phyloP scores from a whole-genome alignment of 2,113 vertebrate genomes.

The Apeltes quadracus region DNA sequence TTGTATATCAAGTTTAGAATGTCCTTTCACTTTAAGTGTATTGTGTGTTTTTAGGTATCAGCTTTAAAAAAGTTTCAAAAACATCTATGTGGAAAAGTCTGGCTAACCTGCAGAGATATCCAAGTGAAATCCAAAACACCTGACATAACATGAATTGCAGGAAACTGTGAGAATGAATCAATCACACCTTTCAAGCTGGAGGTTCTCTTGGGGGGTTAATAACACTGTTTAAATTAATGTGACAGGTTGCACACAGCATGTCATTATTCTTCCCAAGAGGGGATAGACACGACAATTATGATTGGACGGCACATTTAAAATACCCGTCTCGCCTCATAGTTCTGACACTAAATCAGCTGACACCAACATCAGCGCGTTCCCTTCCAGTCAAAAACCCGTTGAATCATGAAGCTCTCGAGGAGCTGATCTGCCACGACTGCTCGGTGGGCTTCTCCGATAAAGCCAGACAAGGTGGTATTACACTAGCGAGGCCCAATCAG shows the following conservation, averaged over 20 bases:
- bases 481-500: slow-evolving; percentile 76
- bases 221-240: slow-evolving; percentile 52
- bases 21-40: not conserved
- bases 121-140: slow-evolving; percentile 22
- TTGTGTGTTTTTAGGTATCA: not conserved
- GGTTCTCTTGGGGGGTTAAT: slow-evolving; percentile 51
- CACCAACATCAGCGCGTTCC: slow-evolving; percentile 34
- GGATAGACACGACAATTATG: slow-evolving; percentile 45
- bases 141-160: slow-evolving; percentile 19
- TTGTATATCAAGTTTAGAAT: slow-evolving; percentile 3
- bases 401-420: slow-evolving; percentile 56
- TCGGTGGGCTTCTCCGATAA: slow-evolving; percentile 66
- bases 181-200: slow-evolving; percentile 26
- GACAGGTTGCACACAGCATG: slow-evolving; percentile 46
- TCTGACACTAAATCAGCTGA: slow-evolving; percentile 54
- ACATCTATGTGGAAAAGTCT: not conserved
- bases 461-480: slow-evolving; percentile 79
- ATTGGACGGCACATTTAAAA: slow-evolving; percentile 46
- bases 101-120: not conserved
- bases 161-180: slow-evolving; percentile 40
- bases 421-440: slow-evolving; percentile 55
- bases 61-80: not conserved
- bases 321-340: slow-evolving; percentile 40
- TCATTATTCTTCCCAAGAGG: slow-evolving; percentile 51
- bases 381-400: slow-evolving; percentile 53